A percentile compares a stretch with the other conserved stretches of the same genome.
Evolutionary conservation across 2,888 invertebrate species (phyloP).

Genomic region (Acrobasis repandana): DNA sequence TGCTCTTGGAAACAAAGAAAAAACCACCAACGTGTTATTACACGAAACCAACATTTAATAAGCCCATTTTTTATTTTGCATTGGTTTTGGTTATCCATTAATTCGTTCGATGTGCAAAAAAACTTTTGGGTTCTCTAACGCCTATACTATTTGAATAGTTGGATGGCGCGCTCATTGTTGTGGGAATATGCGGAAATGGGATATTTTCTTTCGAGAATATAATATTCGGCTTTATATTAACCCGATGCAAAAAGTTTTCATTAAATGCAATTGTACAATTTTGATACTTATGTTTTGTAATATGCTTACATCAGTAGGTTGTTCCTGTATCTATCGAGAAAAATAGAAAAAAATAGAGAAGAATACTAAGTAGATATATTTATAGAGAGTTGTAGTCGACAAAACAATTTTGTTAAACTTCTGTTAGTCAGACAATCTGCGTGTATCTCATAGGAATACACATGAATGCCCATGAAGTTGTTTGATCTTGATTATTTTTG

Average conservation of each 20-base stretch:
- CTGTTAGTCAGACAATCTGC: too few species aligned
- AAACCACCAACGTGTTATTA: slow-evolving; percentile 82
- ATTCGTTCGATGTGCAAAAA: slow-evolving; percentile 75
- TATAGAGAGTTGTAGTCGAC: too few species aligned
- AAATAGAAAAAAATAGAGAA: too few species aligned
- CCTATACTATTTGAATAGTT: slow-evolving; percentile 78
- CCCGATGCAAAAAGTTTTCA: slow-evolving; percentile 68
- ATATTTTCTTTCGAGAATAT: slow-evolving; percentile 83
- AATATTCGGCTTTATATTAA: slow-evolving; percentile 79
- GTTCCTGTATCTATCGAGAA: too few species aligned
- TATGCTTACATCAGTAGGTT: too few species aligned
- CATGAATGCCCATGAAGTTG: too few species aligned
- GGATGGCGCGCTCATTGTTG: slow-evolving; percentile 77
- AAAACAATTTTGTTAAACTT: too few species aligned
- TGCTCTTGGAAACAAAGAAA: slow-evolving; percentile 79
- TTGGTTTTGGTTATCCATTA: slow-evolving; percentile 81
- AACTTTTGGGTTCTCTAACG: slow-evolving; percentile 64
- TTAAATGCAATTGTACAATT: slow-evolving; percentile 55
- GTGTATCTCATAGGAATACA: too few species aligned
- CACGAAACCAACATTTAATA: slow-evolving; percentile 82
- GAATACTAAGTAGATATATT: too few species aligned
- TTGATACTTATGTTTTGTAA: slow-evolving; percentile 26
- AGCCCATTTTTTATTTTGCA: slow-evolving; percentile 78
- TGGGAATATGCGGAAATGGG: slow-evolving; percentile 83
- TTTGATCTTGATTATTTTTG: too few species aligned